These are phyloP conservation scores for Heliconius nattereri DNA, from an alignment of 1,140 invertebrate genomes.

Conservation along the genomic window DNA sequence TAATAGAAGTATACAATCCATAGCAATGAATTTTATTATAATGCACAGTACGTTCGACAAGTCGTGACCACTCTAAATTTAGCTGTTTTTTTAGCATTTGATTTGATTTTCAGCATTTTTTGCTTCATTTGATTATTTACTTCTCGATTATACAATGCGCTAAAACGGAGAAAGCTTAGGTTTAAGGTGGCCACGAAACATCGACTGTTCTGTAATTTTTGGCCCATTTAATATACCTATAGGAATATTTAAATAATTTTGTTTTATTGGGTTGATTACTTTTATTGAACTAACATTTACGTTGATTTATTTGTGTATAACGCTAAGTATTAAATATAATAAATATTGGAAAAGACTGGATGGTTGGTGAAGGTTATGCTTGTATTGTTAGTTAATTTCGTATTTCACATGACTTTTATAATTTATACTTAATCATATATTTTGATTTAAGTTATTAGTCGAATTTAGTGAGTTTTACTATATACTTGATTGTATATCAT, in stretches of 20 bases:
- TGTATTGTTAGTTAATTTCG: constrained; percentile 10
- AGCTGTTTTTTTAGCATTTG: too few species aligned
- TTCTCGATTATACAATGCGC: too few species aligned
- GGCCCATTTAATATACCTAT: too few species aligned
- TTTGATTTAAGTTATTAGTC: background rate
- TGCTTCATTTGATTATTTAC: too few species aligned
- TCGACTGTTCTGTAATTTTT: too few species aligned
- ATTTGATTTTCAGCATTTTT: too few species aligned
- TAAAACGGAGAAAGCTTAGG: too few species aligned
- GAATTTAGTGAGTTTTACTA: background rate
- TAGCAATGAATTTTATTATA: background rate
- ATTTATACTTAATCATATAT: constrained; percentile 9
- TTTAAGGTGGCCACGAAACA: too few species aligned
- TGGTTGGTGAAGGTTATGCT: constrained; percentile 22
- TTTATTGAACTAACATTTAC: constrained; percentile 18
- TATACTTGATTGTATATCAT: background rate
- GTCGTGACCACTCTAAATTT: too few species aligned
- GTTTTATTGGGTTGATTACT: background rate
- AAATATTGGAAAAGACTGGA: constrained; percentile 39
- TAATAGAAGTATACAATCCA: constrained; percentile 1
- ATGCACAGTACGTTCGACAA: background rate
- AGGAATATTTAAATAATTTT: background rate
- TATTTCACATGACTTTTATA: background rate
- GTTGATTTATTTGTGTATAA: constrained; percentile 27
- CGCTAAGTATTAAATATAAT: constrained; percentile 30